Base-by-base conservation (phyloP, 2,797 vertebrate genomes). In the Amblyraja radiata region DNA sequence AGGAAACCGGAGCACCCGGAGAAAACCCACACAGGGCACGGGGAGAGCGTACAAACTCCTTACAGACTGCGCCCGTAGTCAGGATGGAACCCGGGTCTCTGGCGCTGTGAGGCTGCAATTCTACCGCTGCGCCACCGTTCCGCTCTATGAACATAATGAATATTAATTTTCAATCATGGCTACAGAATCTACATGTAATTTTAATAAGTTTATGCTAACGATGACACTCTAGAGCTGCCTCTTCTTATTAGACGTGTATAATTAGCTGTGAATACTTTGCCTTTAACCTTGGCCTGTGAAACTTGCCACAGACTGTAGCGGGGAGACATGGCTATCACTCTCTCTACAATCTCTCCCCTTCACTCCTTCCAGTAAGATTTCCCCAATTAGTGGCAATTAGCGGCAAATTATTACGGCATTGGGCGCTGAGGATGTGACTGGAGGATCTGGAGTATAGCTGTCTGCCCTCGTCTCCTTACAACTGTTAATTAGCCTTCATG, bases 361-460 rank as follows among this genome's bases (percentile, higher is more conserved):
- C 68, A 39, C 65, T 71, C 76, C 71, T 74, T 1, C 28, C 21
- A 91, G 71, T 39, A 76, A 74, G 65, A 10, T 18, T 46, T 74
- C 36, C 76, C 65, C 90, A 92, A 92, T 92, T 92, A 74, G 90
- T 92, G 71, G n/a, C 90, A 92, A 92, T 92, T 92, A 92, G 71
- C 54, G 25, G 39, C 71, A 92, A 76, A 73, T 74, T 92, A 92
- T 54, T 71, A 58, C 68, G 28, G 90, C 13, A 11, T 32, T 54
- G 74, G 2, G 39, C n/a, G 90, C 39, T 92, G 90, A 92, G 71
- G 68, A 74, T 92, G 1, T n/a, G 21, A 76, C 65, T 46, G 14
- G 0, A 23, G 25, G 68, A 92, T 58, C 36, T 74, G 46, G 28
- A 92, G 73, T 88, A n/a, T 21, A 88, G 36, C n/a, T 88, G n/a